Percentiles rank a stretch among this genome's conserved stretches.
phyloP scores from a whole-genome alignment of 2,888 invertebrate species.

The Didymodactylos carnosus region DNA sequence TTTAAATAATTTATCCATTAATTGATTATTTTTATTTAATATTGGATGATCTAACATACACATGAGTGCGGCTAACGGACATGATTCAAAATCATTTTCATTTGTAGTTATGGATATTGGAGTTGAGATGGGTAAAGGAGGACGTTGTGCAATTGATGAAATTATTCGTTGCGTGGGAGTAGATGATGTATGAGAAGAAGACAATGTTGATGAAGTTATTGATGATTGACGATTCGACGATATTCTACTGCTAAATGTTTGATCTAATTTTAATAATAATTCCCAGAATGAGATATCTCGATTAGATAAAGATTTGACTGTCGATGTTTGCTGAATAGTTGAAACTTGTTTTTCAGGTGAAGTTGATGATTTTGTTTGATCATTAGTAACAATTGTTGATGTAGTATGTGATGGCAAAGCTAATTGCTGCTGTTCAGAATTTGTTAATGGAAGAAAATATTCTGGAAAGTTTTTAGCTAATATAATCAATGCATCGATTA shows the following conservation, averaged over 20 bases:
- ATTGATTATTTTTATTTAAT: background rate
- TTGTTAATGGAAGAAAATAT: constrained; percentile 47
- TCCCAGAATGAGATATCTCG: constrained; percentile 10
- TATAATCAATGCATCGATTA: constrained; percentile 51
- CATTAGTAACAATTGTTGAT: background rate
- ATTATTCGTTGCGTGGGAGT: too few species aligned
- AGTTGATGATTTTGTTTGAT: background rate
- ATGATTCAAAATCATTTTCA: constrained; percentile 8
- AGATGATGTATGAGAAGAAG: too few species aligned
- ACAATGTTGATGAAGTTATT: too few species aligned
- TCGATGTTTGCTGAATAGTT: background rate
- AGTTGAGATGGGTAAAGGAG: too few species aligned
- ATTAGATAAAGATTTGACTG: background rate
- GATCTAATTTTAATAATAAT: constrained; percentile 10
- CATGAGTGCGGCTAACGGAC: constrained; percentile 5
- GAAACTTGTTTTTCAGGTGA: background rate
- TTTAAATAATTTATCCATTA: constrained; percentile 14
- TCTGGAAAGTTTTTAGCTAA: constrained; percentile 59
- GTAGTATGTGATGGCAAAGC: background rate
- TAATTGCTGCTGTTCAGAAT: too few species aligned
- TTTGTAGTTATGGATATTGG: background rate
- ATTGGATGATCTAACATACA: constrained; percentile 6
- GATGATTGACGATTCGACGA: background rate
- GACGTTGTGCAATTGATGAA: background rate
- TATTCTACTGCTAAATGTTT: constrained; percentile 7